Evolutionary conservation across 1,140 invertebrate genomes (phyloP), one percentile per base, ranked within the genome.

Genomic region (Drosophila sulfurigaster): DNA sequence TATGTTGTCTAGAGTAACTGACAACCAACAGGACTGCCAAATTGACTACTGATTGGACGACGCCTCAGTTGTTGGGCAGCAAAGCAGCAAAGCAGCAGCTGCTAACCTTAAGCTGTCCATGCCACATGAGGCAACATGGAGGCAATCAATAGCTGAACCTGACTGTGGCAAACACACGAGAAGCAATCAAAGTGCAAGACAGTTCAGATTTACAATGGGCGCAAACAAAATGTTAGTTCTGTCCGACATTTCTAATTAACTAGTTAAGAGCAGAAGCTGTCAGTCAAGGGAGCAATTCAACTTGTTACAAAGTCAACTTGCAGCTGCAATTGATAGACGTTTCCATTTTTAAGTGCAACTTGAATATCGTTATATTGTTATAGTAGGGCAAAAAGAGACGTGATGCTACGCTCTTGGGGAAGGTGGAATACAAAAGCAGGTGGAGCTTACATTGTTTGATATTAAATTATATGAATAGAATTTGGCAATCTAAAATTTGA

Each of bases 231-330:
- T 60, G 32, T 68, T 58, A 16, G 48, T 35, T 46, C 38, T n/a
- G 49, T 5, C 32, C 60, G 41, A 51, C 52, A 58, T 65, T 58
- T 66, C 69, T 72, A 72, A 72, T 72, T 72, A 72, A 58, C 69
- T 43, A 45, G 52, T 25, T 65, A 32, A 46, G 51, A 65, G 62
- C 1, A 45, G 11, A 62, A 32, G 30, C 59, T 62, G 59, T 28
- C 59, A 48, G 45, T 48, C 28, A 16, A 11, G 20, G 13, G 35
- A 46, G 11, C 25, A 59, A 54, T 54, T 32, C n/a, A 35, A 35
- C 51, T 59, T 11, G 54, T 41, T 57, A 25, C 15, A 57, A 57
- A 57, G 3, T 57, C 54, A 4, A 57, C 51, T 54, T 54, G 10
- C n/a, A 13, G n/a, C 11, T 32, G 15, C 7, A 57, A 57, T 41